Base-by-base conservation (phyloP, 2,797 vertebrate species). In the Eutrigla gurnardus region DNA sequence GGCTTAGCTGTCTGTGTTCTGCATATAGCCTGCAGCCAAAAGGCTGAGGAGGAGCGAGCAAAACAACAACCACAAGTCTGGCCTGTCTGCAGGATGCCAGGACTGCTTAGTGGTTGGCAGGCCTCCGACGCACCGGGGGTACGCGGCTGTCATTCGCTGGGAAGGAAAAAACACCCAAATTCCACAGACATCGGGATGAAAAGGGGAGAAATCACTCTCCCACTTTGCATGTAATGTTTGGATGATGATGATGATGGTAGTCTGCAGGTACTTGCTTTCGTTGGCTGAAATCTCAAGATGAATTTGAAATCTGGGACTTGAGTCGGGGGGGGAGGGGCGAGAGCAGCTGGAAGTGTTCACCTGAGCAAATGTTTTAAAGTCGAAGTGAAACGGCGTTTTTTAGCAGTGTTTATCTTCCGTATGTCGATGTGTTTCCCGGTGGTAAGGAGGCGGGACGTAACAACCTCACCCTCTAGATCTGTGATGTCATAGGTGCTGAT, bases 41-140 rank as follows among this genome's bases (percentile, higher is more conserved):
- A 91, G 91, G 89, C 86, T 83, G 85, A 90, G 87, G 83, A 86
- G 82, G 82, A 88, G 89, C 81, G 84, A 91, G 93, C 88, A 93
- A 94, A 95, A 94, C 93, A 94, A 92, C 89, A 93, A 94, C 89
- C 90, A 84, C 90, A 90, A 93, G 91, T 87, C 90, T 87, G 83
- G 91, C 91, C 90, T 92, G 93, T 92, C 92, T 93, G 89, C 92
- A 85, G 91, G 71, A 87, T 93, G 93, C 91, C 91, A 93, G 85
- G 89, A 85, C 89, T 88, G 90, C 90, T 95, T 94, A 94, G 92
- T 84, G 91, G 90, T 92, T 90, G 93, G 91, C 93, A 92, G 25
- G 89, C 87, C 88, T 87, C 83, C 73, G 79, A 92, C 88, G 89
- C 90, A 92, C 87, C 81, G 88, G 89, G 89, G 91, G 87, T 91